Conservation (phyloP, 2,888 invertebrate genomes). For the Pollenia labialis region DNA sequence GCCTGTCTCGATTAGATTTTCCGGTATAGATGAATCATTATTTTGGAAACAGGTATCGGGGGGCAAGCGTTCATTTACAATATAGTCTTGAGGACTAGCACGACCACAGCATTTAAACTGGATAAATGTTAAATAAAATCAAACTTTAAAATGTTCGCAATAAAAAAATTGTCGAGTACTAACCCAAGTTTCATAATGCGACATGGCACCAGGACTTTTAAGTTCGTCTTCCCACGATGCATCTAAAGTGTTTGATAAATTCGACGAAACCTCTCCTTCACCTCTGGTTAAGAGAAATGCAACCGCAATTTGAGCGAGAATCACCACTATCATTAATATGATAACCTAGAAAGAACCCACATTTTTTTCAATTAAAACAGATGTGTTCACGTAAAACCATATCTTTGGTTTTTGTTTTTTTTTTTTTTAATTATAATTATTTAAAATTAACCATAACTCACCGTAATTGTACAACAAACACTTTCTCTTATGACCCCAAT, state of each 20-base stretch:
- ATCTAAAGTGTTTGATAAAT: conserved; percentile 79
- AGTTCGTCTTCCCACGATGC: conserved; percentile 84
- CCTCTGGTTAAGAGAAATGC: conserved; percentile 73
- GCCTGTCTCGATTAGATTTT: conserved; percentile 79
- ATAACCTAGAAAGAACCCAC: conserved; percentile 76
- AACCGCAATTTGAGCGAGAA: conserved; percentile 75
- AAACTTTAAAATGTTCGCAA: not conserved
- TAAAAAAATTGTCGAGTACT: conserved; percentile 34
- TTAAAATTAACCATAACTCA: conserved; percentile 83
- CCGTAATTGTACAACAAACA: conserved; percentile 93
- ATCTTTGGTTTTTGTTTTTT: not conserved
- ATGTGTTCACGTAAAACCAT: not conserved
- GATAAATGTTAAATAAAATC: not conserved
- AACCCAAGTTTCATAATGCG: conserved; percentile 81
- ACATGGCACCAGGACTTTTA: conserved; percentile 79
- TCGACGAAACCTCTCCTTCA: conserved; percentile 74
- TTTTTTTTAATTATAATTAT: not conserved
- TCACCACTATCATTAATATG: conserved; percentile 76
- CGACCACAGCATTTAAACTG: conserved; percentile 82
- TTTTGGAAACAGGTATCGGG: conserved; percentile 79
- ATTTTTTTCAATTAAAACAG: not conserved
- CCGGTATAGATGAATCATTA: conserved; percentile 76
- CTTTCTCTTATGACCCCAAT: conserved; percentile 94
- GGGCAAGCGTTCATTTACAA: conserved; percentile 79
- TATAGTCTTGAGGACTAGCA: conserved; percentile 81